Percentiles rank a stretch among this genome's conserved stretches.
These are phyloP conservation scores for Neria commutata DNA, from an alignment of 2,888 invertebrate species.

Conservation along the genomic window DNA sequence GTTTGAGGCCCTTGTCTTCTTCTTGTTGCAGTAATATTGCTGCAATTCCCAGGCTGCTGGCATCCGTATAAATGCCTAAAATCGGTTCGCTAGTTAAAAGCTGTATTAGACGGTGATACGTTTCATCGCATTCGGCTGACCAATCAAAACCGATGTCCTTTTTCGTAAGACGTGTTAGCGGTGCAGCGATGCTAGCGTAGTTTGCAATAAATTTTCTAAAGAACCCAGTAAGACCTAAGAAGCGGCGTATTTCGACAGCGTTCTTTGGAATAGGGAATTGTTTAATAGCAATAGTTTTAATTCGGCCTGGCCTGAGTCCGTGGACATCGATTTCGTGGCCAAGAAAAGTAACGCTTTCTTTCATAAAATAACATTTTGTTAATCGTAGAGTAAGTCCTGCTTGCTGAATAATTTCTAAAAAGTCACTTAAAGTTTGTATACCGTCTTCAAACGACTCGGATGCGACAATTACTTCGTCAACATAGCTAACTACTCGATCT, in stretches of 20 bases:
- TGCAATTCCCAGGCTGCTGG: too few species aligned
- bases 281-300: constrained; percentile 37
- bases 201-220: neutral
- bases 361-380: constrained; percentile 34
- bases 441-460: constrained; percentile 10
- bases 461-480: too few species aligned
- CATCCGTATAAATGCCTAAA: too few species aligned
- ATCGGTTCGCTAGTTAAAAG: neutral
- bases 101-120: neutral
- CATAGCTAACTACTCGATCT: neutral
- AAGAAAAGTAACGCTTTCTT: constrained; percentile 32
- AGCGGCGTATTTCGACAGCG: constrained; percentile 33
- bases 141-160: neutral
- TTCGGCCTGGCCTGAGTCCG: constrained; percentile 35
- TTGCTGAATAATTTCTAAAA: constrained; percentile 15
- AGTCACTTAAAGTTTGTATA: constrained; percentile 21
- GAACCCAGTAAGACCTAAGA: constrained; percentile 37
- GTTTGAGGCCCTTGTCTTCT: neutral
- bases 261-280: too few species aligned
- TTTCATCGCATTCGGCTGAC: neutral
- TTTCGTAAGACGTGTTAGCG: neutral
- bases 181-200: neutral
- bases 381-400: constrained; percentile 30
- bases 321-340: constrained; percentile 37
- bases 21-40: neutral